These are phyloP conservation scores for Linnaemya tessellans DNA, from an alignment of 2,888 invertebrate species.

Conservation along the genomic window DNA sequence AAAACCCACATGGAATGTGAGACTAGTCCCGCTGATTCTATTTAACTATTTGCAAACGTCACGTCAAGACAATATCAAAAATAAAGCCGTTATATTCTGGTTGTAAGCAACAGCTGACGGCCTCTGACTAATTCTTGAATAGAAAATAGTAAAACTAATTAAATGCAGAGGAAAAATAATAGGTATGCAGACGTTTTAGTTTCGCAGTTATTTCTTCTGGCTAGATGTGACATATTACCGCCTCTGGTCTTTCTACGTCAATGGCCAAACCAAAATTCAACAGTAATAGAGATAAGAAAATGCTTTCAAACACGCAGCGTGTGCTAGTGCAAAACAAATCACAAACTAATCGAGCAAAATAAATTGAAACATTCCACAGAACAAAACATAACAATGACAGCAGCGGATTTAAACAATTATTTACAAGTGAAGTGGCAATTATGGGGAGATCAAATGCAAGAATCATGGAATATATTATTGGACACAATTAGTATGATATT, in stretches of 20 bases:
- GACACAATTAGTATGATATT: slow-evolving; percentile 84
- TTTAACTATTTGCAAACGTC: too few species aligned
- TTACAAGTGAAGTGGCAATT: slow-evolving; percentile 21
- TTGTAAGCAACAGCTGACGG: too few species aligned
- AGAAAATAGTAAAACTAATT: too few species aligned
- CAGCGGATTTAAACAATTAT: slow-evolving; percentile 1
- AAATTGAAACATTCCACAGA: background rate
- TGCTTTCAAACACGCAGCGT: background rate
- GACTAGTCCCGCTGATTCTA: too few species aligned
- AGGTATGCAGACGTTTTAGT: too few species aligned
- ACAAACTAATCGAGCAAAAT: background rate
- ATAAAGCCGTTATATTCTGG: too few species aligned
- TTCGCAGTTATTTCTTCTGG: too few species aligned
- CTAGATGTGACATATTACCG: too few species aligned
- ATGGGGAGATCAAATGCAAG: slow-evolving; percentile 89
- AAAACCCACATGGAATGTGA: too few species aligned
- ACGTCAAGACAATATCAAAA: too few species aligned
- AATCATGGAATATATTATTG: slow-evolving; percentile 88
- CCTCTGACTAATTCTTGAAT: too few species aligned
- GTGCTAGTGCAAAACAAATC: background rate
- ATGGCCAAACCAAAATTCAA: background rate
- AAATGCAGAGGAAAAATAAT: too few species aligned
- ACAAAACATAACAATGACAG: slow-evolving; percentile 14
- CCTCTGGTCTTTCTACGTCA: background rate
- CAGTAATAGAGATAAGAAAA: slow-evolving; percentile 11